Conservation (phyloP, 92 coral and sea anemone genomes). For the Muricea muricata region DNA sequence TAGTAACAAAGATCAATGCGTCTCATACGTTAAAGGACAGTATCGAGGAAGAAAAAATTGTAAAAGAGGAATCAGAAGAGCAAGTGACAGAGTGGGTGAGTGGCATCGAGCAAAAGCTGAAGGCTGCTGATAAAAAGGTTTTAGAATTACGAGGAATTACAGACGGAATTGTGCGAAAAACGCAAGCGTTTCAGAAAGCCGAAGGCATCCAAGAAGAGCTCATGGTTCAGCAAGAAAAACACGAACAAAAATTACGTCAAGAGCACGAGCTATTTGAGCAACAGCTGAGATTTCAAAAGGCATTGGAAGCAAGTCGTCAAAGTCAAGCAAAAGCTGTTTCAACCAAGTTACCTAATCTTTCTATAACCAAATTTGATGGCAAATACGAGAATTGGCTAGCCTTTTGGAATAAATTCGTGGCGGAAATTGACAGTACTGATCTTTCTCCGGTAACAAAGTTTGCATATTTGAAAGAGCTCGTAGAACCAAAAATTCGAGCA, state of each 20-base stretch:
- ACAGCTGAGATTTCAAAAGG: neutral
- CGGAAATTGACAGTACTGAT: constrained; percentile 38
- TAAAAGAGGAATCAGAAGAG: constrained; percentile 6
- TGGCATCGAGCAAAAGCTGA: neutral
- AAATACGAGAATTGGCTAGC: constrained; percentile 39
- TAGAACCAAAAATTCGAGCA: too few relatives aligned
- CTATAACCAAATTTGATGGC: constrained; percentile 41
- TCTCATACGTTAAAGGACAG: constrained; percentile 19
- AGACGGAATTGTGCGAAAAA: constrained; percentile 16
- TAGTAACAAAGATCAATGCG: constrained; percentile 1
- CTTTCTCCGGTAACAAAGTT: constrained; percentile 48
- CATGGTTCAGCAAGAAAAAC: neutral
- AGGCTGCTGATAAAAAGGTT: constrained; percentile 25
- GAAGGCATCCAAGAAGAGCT: neutral
- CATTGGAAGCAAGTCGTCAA: neutral
- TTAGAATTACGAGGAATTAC: neutral
- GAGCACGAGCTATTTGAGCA: neutral
- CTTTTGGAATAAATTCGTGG: constrained; percentile 51
- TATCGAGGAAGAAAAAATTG: constrained; percentile 24
- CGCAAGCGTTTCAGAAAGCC: neutral
- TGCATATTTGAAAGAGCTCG: too few relatives aligned
- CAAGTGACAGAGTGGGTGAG: constrained; percentile 8
- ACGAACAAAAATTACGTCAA: constrained; percentile 1
- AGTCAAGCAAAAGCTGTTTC: too few relatives aligned
- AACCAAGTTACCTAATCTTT: constrained; percentile 38